These are phyloP conservation scores for Salvelinus namaycush DNA, from an alignment of 2,113 vertebrate species.

Conservation along the genomic window DNA sequence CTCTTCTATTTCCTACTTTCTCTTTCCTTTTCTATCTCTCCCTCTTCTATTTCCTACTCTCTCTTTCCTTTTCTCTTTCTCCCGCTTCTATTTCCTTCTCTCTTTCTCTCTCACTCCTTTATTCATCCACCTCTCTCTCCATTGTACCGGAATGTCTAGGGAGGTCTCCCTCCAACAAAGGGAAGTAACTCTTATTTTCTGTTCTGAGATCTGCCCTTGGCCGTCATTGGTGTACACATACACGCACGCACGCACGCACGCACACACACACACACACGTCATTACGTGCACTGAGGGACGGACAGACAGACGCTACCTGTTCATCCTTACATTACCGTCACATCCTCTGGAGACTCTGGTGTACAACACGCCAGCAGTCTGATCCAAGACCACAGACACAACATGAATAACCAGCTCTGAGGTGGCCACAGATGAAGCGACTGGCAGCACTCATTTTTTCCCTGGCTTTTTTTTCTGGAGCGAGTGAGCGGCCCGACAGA, in stretches of 20 bases:
- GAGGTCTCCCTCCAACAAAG: constrained; percentile 73
- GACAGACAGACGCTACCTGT: constrained; percentile 83
- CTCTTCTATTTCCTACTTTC: constrained; percentile 19
- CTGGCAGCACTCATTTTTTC: constrained; percentile 68
- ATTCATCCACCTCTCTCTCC: constrained; percentile 43
- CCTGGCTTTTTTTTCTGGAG: constrained; percentile 18
- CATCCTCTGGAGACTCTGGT: constrained; percentile 81
- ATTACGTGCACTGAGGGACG: constrained; percentile 56
- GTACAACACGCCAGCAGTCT: constrained; percentile 77
- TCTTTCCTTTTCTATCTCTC: constrained; percentile 21
- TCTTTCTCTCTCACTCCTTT: constrained; percentile 19
- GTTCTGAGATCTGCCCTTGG: constrained; percentile 79
- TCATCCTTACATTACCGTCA: constrained; percentile 86
- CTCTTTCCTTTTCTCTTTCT: constrained; percentile 24
- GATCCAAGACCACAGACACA: constrained; percentile 76
- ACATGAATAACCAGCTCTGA: constrained; percentile 74
- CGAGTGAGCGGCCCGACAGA: constrained; percentile 62
- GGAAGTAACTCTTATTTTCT: constrained; percentile 62
- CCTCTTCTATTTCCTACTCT: constrained; percentile 19
- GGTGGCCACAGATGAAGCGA: constrained; percentile 83
- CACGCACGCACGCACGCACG: constrained; percentile 4
- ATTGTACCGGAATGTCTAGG: constrained; percentile 59
- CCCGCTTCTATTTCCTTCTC: constrained; percentile 15
- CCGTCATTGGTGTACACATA: constrained; percentile 70
- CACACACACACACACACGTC: neutral